Evolutionary conservation across 1,140 invertebrate species (phyloP), one percentile per base, ranked within the genome.

Genomic region (Penaeus japonicus): DNA sequence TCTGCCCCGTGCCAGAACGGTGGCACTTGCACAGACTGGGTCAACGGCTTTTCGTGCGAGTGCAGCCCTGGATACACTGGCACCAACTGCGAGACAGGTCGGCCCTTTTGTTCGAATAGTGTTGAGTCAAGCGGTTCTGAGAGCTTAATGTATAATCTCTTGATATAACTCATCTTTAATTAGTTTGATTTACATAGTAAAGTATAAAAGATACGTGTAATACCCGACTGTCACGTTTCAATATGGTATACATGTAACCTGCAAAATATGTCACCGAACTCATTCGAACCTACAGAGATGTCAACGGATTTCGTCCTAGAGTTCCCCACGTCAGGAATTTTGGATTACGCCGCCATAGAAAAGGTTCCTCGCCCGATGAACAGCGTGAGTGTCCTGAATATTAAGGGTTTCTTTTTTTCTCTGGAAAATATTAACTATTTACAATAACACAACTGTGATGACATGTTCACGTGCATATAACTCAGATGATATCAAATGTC

Each of bases 1-100:
- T 95, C 95, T 20, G 96, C 96, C 90, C 96, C 97, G 0, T 98
- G 97, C 92, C 96, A 96, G 18, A 98, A 98, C 92, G 97, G 97
- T 18, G 97, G 96, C 35, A 95, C 94, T 83, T 98, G 97, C 91
- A 93, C 94, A 54, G 95, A 96, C 80, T 89, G 91, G 47, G 95
- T 96, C 90, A 98, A 98, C 92, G 96, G 97, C 90, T 98, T 97
- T 92, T 94, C 95, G 89, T 98, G 97, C 92, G 93, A 93, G 1
- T 97, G 93, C 91, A 95, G 95, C 17, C 95, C 96, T 4, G 97
- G 97, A 0, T 98, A 98, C 93, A 95, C 95, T 32, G 97, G 97
- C 35, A 96, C 91, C 24, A 91, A 93, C 89, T 94, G 94, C 90
- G 95, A 97, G 92, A 93, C 94, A 77, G 96, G 98, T 89, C 91